These are phyloP conservation scores for Clarias pachynema DNA, from an alignment of 2,797 vertebrate species.

Conservation along the genomic window DNA sequence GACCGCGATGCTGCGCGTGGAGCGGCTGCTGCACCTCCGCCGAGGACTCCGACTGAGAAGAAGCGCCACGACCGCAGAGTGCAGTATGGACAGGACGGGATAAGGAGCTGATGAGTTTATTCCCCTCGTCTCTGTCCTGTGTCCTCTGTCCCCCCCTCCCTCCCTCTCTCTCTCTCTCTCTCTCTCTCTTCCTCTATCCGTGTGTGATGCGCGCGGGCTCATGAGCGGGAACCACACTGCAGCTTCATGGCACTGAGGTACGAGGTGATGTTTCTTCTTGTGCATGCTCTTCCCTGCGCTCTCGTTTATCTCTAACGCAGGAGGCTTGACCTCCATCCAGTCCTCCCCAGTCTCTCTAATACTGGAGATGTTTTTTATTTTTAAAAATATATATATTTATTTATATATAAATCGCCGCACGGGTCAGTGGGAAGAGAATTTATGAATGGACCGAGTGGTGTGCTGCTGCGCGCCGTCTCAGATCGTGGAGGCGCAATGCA, in stretches of 20 bases:
- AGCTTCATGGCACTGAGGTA: slow-evolving; percentile 69
- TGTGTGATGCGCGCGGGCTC: slow-evolving; percentile 39
- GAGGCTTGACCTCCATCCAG: slow-evolving; percentile 39
- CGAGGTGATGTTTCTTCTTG: not conserved
- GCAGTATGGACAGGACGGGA: slow-evolving; percentile 8
- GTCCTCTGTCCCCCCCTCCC: not conserved
- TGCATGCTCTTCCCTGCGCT: slow-evolving; percentile 8
- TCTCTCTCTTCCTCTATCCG: slow-evolving; percentile 5
- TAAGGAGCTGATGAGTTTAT: slow-evolving; percentile 32
- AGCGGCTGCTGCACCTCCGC: slow-evolving; percentile 23
- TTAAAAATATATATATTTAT: no score
- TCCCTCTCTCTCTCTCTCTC: slow-evolving; percentile 9
- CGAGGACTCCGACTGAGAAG: slow-evolving; percentile 19
- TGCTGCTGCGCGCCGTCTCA: slow-evolving; percentile 51
- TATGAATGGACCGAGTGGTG: slow-evolving; percentile 56
- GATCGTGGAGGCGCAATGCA: slow-evolving; percentile 48
- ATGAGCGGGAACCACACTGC: slow-evolving; percentile 56
- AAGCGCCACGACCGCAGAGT: slow-evolving; percentile 25
- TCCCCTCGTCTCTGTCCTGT: not conserved
- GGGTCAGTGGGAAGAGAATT: slow-evolving; percentile 39
- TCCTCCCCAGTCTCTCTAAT: slow-evolving; percentile 33
- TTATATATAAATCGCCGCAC: not conserved
- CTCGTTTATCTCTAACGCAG: not conserved
- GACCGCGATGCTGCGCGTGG: slow-evolving; percentile 54
- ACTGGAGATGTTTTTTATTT: not conserved